phyloP scores from a whole-genome alignment of 2,113 vertebrate species.

The Phocoena phocoena region DNA sequence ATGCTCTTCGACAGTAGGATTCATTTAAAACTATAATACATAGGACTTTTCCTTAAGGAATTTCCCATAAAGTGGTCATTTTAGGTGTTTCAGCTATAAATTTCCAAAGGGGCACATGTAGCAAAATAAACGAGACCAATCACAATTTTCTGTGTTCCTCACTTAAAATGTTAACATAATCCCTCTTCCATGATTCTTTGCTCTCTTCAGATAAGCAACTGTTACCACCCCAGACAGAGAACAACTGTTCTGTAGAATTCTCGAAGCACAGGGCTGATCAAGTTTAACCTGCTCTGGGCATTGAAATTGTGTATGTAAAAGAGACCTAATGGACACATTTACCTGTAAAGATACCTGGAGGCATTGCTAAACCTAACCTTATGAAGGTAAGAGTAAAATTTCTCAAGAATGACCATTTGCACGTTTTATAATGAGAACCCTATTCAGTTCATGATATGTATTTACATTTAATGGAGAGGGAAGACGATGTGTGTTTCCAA shows the following conservation, averaged over 20 bases:
- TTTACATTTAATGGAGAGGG: not conserved
- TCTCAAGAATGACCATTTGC: not conserved
- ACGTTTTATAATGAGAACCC: not conserved
- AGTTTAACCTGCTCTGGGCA: not conserved
- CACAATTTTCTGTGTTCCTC: not conserved
- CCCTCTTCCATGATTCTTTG: not conserved
- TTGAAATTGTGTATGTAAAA: not conserved
- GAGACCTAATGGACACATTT: not conserved
- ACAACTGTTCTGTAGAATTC: not conserved
- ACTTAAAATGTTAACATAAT: not conserved
- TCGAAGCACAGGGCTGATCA: not conserved
- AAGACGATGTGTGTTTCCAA: not conserved
- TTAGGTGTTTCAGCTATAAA: not conserved
- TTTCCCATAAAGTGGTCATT: not conserved
- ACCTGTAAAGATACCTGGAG: not conserved
- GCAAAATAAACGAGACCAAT: not conserved
- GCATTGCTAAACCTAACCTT: constrained; percentile 6
- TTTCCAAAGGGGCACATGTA: not conserved
- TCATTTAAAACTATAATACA: not conserved
- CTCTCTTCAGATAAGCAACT: not conserved
- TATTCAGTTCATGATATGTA: not conserved
- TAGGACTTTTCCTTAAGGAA: not conserved
- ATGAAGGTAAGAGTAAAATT: not conserved
- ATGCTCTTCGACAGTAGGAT: not conserved
- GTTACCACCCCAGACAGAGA: not conserved